A percentile compares a stretch with the other conserved stretches of the same genome.
Conservation (phyloP, 2,888 invertebrate species). For the Mythimna lalbum region DNA sequence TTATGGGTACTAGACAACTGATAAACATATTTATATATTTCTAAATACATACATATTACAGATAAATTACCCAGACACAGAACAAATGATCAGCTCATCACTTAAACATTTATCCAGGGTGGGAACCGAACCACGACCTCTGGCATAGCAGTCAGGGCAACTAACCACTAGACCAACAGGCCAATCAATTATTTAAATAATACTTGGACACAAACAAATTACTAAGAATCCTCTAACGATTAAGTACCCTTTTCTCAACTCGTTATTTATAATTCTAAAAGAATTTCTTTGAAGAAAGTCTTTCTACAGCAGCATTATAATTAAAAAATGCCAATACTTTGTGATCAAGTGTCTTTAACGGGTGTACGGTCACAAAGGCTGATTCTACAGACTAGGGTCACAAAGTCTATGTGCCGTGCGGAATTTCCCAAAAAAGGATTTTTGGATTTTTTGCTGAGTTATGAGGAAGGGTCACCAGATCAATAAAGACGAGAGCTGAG, state of each 20-base stretch:
- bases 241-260: constrained; percentile 6
- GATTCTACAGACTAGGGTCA: neutral
- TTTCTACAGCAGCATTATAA: constrained; percentile 38
- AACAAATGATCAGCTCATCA: no score
- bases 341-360: constrained; percentile 37
- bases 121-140: no score
- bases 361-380: neutral
- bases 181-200: neutral
- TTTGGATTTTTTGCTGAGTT: no score
- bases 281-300: constrained; percentile 14
- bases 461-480: no score
- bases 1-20: no score
- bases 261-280: constrained; percentile 16
- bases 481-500: no score
- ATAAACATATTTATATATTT: no score
- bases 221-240: neutral
- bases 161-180: no score
- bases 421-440: neutral
- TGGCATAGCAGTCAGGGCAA: no score
- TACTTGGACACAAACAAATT: neutral
- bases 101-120: no score
- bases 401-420: neutral
- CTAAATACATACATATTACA: no score
- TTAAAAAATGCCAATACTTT: constrained; percentile 56
- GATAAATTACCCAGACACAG: no score